These are phyloP conservation scores for Lepidurus packardi DNA, from an alignment of 1,140 invertebrate species.

Conservation along the genomic window DNA sequence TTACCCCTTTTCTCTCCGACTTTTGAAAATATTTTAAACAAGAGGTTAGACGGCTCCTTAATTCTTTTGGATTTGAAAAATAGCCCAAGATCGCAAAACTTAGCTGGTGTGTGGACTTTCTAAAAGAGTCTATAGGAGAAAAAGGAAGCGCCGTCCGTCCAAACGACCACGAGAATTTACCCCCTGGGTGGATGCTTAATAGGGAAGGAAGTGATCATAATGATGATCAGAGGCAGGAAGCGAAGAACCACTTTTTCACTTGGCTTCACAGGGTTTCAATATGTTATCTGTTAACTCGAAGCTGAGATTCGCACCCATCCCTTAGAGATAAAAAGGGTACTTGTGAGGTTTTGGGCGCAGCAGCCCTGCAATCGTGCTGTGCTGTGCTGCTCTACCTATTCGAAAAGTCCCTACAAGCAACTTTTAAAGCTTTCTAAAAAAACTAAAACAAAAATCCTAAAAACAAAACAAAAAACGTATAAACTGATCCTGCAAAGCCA, in stretches of 20 bases:
- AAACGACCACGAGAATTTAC: not conserved
- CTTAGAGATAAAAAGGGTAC: not conserved
- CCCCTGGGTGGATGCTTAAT: slow-evolving; percentile 15
- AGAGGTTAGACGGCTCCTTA: no score
- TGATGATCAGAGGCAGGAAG: slow-evolving; percentile 21
- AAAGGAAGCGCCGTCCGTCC: not conserved
- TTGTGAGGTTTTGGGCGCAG: not conserved
- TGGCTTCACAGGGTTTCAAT: not conserved
- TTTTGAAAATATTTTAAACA: no score
- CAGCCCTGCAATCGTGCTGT: no score
- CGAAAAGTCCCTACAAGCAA: no score
- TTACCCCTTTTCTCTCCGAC: no score
- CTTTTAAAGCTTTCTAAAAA: no score
- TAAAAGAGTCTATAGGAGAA: not conserved
- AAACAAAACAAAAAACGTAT: no score
- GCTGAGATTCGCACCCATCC: not conserved
- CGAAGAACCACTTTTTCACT: slow-evolving; percentile 19
- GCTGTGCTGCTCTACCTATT: no score
- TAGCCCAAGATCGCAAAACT: not conserved
- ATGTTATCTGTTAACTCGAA: not conserved
- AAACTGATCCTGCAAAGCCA: no score
- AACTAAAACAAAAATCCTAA: no score
- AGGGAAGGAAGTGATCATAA: slow-evolving; percentile 21
- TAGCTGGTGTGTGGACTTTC: not conserved
- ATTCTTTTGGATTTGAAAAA: not conserved